Percentiles rank a stretch among this genome's conserved stretches.
Conservation (phyloP, 1,140 invertebrate species). For the Lethocerus indicus region DNA sequence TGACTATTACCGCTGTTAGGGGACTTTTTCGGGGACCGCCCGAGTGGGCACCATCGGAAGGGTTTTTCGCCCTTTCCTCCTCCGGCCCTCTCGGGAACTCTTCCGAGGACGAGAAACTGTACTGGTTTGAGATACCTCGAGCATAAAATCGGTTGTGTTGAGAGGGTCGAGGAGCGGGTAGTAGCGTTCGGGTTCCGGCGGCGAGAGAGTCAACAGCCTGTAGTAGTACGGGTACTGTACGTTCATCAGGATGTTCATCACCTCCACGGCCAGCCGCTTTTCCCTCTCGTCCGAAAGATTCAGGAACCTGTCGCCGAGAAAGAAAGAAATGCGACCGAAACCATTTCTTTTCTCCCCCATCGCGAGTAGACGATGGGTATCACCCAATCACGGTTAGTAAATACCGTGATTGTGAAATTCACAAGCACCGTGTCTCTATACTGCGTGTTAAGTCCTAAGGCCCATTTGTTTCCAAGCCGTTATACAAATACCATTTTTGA, state of each 20-base stretch:
- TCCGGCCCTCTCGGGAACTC: neutral
- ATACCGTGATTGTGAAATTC: neutral
- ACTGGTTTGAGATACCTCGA: constrained; percentile 13
- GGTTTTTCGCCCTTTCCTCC: neutral
- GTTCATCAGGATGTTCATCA: neutral
- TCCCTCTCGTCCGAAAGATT: no score
- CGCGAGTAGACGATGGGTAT: no score
- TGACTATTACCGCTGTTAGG: neutral
- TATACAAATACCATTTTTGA: no score
- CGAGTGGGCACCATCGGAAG: no score
- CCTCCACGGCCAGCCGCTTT: neutral
- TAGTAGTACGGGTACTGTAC: neutral
- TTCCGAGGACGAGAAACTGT: neutral
- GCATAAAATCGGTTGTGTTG: constrained; percentile 20
- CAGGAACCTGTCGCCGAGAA: no score
- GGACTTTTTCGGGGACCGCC: no score
- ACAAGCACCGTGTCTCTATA: no score
- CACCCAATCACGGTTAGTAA: no score
- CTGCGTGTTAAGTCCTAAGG: no score
- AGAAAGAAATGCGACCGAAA: no score
- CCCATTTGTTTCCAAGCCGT: no score
- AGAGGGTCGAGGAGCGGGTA: neutral
- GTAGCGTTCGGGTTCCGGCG: neutral
- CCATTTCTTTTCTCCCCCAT: no score
- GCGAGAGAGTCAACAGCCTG: neutral